A percentile compares a stretch with the other conserved stretches of the same genome.
These are phyloP conservation scores for Microctonus hyperodae DNA, from an alignment of 2,888 invertebrate genomes.

Conservation along the genomic window DNA sequence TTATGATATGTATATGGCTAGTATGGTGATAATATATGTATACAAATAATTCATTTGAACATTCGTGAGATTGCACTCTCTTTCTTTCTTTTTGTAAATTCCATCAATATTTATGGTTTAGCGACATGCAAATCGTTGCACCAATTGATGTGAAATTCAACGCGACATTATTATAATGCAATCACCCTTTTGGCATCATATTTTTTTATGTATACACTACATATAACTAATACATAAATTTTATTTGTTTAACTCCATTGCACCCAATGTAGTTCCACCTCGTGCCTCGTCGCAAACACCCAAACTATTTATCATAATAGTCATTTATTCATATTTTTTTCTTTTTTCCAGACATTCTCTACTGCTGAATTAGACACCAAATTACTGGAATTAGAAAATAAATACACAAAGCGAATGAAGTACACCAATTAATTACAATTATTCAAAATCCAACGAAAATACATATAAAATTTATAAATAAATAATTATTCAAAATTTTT, in stretches of 20 bases:
- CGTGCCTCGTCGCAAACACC: conserved; percentile 24
- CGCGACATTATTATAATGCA: conserved; percentile 6
- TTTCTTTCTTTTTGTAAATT: conserved; percentile 26
- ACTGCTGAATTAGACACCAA: conserved; percentile 53
- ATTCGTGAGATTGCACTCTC: conserved; percentile 21
- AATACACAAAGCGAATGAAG: conserved; percentile 50
- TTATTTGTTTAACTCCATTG: conserved; percentile 23
- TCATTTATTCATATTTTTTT: conserved; percentile 15
- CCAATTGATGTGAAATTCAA: conserved; percentile 1
- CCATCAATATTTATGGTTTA: conserved; percentile 25
- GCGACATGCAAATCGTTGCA: conserved; percentile 25
- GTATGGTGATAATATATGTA: conserved; percentile 7
- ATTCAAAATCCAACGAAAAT: not conserved
- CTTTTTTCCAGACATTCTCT: conserved; percentile 53
- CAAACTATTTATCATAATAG: not conserved
- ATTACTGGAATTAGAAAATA: conserved; percentile 52
- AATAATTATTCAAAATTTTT: not conserved
- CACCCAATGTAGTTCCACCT: conserved; percentile 24
- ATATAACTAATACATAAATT: too few relatives aligned
- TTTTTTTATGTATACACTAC: conserved; percentile 7
- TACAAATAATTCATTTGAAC: conserved; percentile 5
- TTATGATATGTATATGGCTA: not conserved
- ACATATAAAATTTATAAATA: not conserved
- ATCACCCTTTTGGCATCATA: conserved; percentile 13
- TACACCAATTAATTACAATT: conserved; percentile 19